Evolutionary conservation across 2,113 vertebrate genomes (phyloP), one percentile per base, ranked within the genome.

Genomic region (Phainopepla nitens): DNA sequence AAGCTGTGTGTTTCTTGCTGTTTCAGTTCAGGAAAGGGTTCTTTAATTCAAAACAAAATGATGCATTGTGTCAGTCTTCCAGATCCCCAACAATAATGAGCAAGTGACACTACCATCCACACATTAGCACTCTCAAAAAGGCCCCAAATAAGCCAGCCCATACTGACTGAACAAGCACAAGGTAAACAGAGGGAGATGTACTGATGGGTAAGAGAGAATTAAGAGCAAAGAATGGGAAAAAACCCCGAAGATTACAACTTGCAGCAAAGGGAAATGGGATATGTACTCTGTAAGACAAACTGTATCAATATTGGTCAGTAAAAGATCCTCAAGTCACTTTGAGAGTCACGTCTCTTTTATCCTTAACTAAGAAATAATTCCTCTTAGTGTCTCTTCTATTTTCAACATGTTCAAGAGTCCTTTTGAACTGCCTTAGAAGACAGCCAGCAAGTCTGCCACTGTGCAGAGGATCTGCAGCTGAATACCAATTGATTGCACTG

Each of bases 351-450:
- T 27, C 35, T 81, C 12, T 79, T 58, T 87, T 84, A 53, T 84
- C 31, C 27, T 79, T 79, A 82, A 51, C 47, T 41, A 71, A 66
- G 33, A 69, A 49, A 72, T 42, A 54, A 56, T 39, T 92, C 50
- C 33, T 54, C 33, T 78, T 89, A 89, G 51, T 56, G n/a, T 81
- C 69, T 92, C 9, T 66, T 81, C 70, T 85, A 11, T 64, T 84
- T 78, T 78, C 87, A 75, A 35, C 7, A 4, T 79, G 60, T 82
- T 92, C 66, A 89, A 94, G 31, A 75, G 25, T 4, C 25, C 45
- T 92, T 94, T 87, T 75, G 83, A 95, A 94, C 11, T 82, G 10
- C 18, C 28, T 64, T 89, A 95, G 82, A 94, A 91, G 80, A 69
- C 86, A 94, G 89, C 94, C 95, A 96, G 15, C 7, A 57, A 73